Evolutionary conservation across 2,888 invertebrate genomes (phyloP).

Genomic region (Rhopalosiphum nymphaeae): DNA sequence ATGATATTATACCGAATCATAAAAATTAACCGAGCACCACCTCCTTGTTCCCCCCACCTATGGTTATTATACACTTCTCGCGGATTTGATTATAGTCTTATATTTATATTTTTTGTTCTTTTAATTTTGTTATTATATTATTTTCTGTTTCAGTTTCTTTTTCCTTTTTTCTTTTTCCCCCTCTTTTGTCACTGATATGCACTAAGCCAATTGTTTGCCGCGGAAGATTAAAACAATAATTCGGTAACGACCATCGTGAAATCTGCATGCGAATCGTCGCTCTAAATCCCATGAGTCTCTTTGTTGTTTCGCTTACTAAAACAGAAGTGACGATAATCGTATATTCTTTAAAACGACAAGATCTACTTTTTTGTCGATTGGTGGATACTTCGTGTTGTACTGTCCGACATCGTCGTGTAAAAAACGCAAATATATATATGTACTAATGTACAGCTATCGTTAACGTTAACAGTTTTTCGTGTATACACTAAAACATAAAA

Average conservation of each 20-base stretch:
- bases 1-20: slow-evolving; percentile 55
- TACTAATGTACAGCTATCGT: background rate
- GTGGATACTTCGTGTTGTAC: background rate
- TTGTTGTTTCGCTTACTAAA: background rate
- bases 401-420: background rate
- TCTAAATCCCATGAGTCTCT: slow-evolving; percentile 6
- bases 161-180: background rate
- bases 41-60: background rate
- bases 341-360: background rate
- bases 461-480: background rate
- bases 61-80: slow-evolving; percentile 7
- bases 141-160: background rate
- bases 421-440: background rate
- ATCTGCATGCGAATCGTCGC: slow-evolving; percentile 34
- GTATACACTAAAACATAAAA: background rate
- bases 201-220: slow-evolving; percentile 55
- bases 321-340: background rate
- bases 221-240: slow-evolving; percentile 62
- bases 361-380: background rate
- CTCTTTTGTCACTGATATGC: background rate
- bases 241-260: slow-evolving; percentile 32
- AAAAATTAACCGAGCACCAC: slow-evolving; percentile 60
- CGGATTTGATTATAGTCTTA: slow-evolving; percentile 58
- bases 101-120: slow-evolving; percentile 12
- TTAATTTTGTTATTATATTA: slow-evolving; percentile 34